A percentile compares a stretch with the other conserved stretches of the same genome.
These are phyloP conservation scores for Spongilla lacustris DNA, from an alignment of 37 sponge, comb jelly and placozoan genomes.

Conservation along the genomic window DNA sequence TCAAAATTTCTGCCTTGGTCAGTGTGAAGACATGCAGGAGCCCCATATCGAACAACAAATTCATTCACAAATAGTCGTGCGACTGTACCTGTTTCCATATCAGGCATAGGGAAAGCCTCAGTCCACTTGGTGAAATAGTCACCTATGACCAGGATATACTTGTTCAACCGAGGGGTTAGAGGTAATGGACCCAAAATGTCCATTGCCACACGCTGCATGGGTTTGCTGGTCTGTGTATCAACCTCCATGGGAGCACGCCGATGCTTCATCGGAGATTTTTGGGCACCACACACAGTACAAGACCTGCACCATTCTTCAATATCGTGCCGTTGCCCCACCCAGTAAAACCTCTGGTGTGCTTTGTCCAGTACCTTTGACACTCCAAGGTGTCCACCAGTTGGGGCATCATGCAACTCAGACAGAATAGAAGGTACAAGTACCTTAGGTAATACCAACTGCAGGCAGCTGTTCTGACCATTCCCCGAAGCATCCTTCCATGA, in stretches of 20 bases:
- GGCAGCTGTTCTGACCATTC: neutral
- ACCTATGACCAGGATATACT: constrained; percentile 1
- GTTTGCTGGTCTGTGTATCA: neutral
- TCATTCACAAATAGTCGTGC: neutral
- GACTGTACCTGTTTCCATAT: constrained; percentile 5
- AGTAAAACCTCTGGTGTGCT: constrained; percentile 13
- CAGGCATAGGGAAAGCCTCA: constrained; percentile 5
- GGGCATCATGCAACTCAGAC: constrained; percentile 12
- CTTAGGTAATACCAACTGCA: constrained; percentile 22
- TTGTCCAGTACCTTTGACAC: constrained; percentile 8
- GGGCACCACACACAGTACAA: constrained; percentile 7
- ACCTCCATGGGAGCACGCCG: neutral
- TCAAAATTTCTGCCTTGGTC: constrained; percentile 14
- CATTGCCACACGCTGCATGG: constrained; percentile 12
- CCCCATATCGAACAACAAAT: neutral
- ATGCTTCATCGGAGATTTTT: neutral
- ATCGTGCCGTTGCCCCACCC: neutral
- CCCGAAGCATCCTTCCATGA: neutral
- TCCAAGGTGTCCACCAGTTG: constrained; percentile 15
- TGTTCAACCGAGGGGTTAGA: neutral
- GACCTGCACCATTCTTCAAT: constrained; percentile 4
- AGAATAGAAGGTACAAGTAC: neutral
- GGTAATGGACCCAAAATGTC: constrained; percentile 35
- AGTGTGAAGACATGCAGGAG: neutral
- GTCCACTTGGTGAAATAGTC: constrained; percentile 2